Base-by-base conservation (phyloP, 2,797 vertebrate genomes). In the Muscicapa striata region DNA sequence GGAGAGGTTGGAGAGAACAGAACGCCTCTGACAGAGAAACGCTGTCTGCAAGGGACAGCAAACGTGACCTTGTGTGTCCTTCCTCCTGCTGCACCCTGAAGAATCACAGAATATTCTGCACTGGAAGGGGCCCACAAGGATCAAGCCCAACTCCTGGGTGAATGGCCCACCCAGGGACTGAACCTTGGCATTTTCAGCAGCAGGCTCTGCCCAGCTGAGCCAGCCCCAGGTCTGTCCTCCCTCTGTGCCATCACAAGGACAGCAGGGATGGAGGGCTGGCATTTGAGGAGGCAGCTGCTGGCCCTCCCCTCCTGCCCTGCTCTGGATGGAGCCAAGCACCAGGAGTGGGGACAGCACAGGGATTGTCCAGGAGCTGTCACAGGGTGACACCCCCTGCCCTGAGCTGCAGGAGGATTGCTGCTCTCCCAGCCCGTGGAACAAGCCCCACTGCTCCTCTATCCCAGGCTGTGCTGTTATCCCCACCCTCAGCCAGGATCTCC, bases 41-140 rank as follows among this genome's bases (percentile, higher is more conserved):
- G 87, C 87, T 92, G 75, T 26, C 91, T 46, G 84, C 49, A 10
- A 87, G 87, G 84, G 30, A 74, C 67, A 69, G 87, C 52, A 48
- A 3, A 8, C 0, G 1, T 34, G 75, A 94, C 89, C 91, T 94
- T 87, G 75, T 5, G 59, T 34, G 70, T 92, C 86, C 94, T 92
- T 82, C 80, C 48, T 86, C 40, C 75, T 62, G 80, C 76, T 54
- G 72, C 73, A 15, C 24, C 22, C 63, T 15, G 36, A 11, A 24
- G 58, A 64, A 11, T 26, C 48, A 4, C 34, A 15, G 73, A 30
- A 26, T 14, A 21, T 21, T 48, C 64, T 15, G 24, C 1, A 7
- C 0, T 46, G 55, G 34, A 52, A 52, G 27, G 52, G 32, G 13
- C n/a, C 62, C 54, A 24, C 55, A 11, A 5, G 48, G 55, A 29